These are phyloP conservation scores for Tetanocera ferruginea DNA, from an alignment of 2,888 invertebrate species.

Conservation along the genomic window DNA sequence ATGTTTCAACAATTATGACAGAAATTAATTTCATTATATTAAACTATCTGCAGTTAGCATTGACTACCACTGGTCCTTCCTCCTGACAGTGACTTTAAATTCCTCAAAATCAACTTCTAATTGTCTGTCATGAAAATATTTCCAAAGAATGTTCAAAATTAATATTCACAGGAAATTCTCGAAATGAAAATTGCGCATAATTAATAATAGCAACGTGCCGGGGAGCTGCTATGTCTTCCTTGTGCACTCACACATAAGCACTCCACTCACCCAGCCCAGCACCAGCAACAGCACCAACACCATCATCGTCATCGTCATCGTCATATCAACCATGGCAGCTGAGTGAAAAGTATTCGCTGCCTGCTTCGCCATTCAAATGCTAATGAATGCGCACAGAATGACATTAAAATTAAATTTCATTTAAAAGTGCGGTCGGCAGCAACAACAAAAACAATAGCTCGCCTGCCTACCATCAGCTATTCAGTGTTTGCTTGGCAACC, in stretches of 20 bases:
- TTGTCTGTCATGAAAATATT: conserved; percentile 27
- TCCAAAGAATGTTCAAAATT: conserved; percentile 19
- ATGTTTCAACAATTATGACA: too few relatives aligned
- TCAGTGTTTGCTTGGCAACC: not conserved
- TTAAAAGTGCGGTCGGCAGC: conserved; percentile 15
- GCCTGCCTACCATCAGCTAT: not conserved
- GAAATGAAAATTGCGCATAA: conserved; percentile 21
- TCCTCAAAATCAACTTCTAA: conserved; percentile 9
- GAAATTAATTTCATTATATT: too few relatives aligned
- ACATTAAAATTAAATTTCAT: conserved; percentile 36
- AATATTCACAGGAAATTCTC: conserved; percentile 21
- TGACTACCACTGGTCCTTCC: too few relatives aligned
- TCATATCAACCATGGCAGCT: conserved; percentile 13
- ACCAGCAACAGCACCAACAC: not conserved
- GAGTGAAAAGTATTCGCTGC: conserved; percentile 2
- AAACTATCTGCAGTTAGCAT: too few relatives aligned
- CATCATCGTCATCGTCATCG: not conserved
- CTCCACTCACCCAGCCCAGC: not conserved
- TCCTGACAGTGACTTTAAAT: too few relatives aligned
- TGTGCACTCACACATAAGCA: not conserved
- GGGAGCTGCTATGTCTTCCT: not conserved
- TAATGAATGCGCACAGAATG: conserved; percentile 32
- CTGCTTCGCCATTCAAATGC: conserved; percentile 19
- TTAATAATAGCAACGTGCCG: conserved; percentile 7
- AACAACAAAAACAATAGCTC: not conserved